Evolutionary conservation across 2,113 vertebrate genomes (phyloP).

Genomic region (Heterotis niloticus): DNA sequence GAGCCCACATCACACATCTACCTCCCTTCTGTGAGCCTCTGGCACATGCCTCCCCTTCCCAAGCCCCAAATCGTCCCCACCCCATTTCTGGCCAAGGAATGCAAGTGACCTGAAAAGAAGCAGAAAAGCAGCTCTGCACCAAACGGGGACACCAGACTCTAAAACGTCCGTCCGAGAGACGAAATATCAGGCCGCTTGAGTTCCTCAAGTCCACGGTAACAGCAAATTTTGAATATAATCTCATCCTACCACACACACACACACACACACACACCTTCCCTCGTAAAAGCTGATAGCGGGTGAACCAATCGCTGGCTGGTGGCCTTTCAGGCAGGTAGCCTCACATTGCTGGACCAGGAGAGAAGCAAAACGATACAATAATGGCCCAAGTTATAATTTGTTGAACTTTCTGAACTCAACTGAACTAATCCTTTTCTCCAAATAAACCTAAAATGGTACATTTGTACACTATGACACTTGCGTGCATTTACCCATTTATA

Average conservation of each 20-base stretch:
- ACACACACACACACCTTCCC: not conserved
- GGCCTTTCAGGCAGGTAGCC: constrained; percentile 19
- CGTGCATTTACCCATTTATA: too few relatives aligned
- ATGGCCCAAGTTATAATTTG: not conserved
- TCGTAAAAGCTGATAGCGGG: constrained; percentile 30
- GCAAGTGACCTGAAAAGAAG: constrained; percentile 31
- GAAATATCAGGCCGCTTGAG: constrained; percentile 29
- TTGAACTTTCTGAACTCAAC: too few relatives aligned
- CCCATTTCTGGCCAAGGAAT: constrained; percentile 20
- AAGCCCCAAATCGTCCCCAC: not conserved
- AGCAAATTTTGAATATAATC: constrained; percentile 24
- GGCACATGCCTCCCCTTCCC: not conserved
- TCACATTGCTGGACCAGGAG: not conserved
- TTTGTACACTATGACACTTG: too few relatives aligned
- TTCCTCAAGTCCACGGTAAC: constrained; percentile 25
- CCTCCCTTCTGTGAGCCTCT: not conserved
- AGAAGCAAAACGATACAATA: not conserved
- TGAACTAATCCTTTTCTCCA: too few relatives aligned
- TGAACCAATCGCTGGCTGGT: constrained; percentile 28
- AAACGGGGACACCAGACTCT: constrained; percentile 25
- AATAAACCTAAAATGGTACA: too few relatives aligned
- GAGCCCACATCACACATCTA: not conserved
- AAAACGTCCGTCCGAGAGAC: constrained; percentile 34
- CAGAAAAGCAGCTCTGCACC: constrained; percentile 16
- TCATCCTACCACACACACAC: not conserved